Evolutionary conservation across 1,140 invertebrate species (phyloP).

Genomic region (Leguminivora glycinivorella): DNA sequence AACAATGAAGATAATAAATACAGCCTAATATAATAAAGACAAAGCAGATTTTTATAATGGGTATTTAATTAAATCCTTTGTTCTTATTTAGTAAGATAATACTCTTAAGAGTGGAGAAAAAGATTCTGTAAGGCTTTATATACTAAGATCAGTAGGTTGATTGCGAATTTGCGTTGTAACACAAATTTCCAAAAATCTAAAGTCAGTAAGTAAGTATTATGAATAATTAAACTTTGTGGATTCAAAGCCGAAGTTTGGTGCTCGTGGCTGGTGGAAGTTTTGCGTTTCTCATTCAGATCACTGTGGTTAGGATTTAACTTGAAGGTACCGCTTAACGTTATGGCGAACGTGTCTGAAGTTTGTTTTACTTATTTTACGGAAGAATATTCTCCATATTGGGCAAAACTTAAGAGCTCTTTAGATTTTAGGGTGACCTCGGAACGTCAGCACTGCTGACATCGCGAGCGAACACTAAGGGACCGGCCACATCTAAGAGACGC

Average conservation of each 20-base stretch:
- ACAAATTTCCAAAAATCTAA: background rate
- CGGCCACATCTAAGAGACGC: no score
- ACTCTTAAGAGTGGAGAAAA: background rate
- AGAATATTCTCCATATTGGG: background rate
- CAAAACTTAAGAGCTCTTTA: no score
- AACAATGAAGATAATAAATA: background rate
- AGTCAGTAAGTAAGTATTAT: conserved; percentile 14
- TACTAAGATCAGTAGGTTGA: background rate
- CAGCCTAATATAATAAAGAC: background rate
- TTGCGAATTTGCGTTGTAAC: background rate
- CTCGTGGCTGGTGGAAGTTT: background rate
- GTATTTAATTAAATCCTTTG: background rate
- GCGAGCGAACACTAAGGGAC: no score
- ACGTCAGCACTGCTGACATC: no score
- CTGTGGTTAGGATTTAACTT: background rate
- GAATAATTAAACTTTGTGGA: conserved; percentile 28
- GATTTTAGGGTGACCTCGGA: no score
- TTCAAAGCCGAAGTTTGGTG: conserved; percentile 15
- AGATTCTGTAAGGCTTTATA: background rate
- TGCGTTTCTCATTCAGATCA: background rate
- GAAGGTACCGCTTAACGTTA: background rate
- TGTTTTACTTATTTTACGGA: background rate
- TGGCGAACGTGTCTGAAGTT: background rate
- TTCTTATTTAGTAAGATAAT: background rate
- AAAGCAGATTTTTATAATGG: background rate